phyloP scores from a whole-genome alignment of 2,888 invertebrate species.

The Itoplectis maculator region DNA sequence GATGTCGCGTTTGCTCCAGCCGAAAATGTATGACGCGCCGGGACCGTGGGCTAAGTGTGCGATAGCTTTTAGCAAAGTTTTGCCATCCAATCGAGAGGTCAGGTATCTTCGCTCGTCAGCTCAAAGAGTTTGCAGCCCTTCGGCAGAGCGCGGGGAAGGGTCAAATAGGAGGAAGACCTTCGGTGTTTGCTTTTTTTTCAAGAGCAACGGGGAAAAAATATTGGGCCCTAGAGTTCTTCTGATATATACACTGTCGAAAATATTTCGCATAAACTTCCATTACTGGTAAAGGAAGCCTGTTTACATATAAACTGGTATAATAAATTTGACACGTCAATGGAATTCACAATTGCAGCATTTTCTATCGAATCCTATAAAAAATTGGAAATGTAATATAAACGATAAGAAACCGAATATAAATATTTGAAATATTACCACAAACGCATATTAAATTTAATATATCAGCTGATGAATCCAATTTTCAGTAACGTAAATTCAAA shows the following conservation, averaged over 20 bases:
- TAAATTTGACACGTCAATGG: too few relatives aligned
- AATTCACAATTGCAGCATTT: too few relatives aligned
- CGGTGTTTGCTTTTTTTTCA: neutral
- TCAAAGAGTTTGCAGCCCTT: slow-evolving; percentile 1
- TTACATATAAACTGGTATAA: too few relatives aligned
- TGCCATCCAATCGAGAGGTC: slow-evolving; percentile 51
- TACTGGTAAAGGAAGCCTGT: too few relatives aligned
- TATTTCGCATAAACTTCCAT: too few relatives aligned
- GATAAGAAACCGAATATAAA: too few relatives aligned
- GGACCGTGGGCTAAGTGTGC: neutral
- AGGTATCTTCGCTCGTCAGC: neutral
- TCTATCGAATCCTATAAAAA: too few relatives aligned
- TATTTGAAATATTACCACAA: too few relatives aligned
- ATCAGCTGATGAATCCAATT: too few relatives aligned
- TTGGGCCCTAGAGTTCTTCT: neutral
- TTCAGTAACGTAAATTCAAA: too few relatives aligned
- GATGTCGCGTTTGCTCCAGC: slow-evolving; percentile 20
- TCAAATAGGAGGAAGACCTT: slow-evolving; percentile 19
- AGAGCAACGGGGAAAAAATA: slow-evolving; percentile 1
- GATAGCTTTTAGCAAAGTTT: slow-evolving; percentile 26
- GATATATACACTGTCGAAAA: neutral
- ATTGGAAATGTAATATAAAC: too few relatives aligned
- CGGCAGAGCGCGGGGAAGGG: slow-evolving; percentile 32
- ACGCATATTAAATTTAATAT: too few relatives aligned
- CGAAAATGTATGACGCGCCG: slow-evolving; percentile 45